Conservation (phyloP, 2,888 invertebrate genomes). For the Ectropis crepuscularia region DNA sequence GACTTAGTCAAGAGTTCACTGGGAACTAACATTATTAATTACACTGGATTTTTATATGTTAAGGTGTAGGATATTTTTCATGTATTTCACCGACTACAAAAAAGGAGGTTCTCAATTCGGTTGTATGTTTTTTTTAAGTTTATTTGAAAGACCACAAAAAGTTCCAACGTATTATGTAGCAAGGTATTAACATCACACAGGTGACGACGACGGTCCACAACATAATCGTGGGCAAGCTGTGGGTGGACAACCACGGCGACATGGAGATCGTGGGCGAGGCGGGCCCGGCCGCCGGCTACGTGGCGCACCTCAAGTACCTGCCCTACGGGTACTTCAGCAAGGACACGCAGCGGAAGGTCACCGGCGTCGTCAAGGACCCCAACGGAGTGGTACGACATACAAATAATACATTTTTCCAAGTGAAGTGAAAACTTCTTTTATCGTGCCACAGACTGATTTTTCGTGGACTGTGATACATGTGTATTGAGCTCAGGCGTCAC, state of each 20-base stretch:
- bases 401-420: too few relatives aligned
- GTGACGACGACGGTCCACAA: conserved; percentile 99
- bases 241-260: conserved; percentile 99
- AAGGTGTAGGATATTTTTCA: too few relatives aligned
- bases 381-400: conserved; percentile 86
- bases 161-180: conserved; percentile 6
- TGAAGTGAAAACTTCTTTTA: too few relatives aligned
- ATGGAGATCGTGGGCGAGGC: conserved; percentile 95
- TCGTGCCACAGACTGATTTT: too few relatives aligned
- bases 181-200: conserved; percentile 51
- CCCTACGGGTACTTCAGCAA: conserved; percentile 99
- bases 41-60: too few relatives aligned
- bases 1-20: too few relatives aligned
- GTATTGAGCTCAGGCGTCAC: too few relatives aligned
- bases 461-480: neutral
- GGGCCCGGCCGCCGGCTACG: conserved; percentile 95
- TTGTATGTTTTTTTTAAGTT: too few relatives aligned
- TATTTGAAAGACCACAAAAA: too few relatives aligned
- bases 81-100: too few relatives aligned
- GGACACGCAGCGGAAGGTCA: conserved; percentile 96
- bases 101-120: too few relatives aligned
- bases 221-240: conserved; percentile 99
- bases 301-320: conserved; percentile 98
- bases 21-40: too few relatives aligned
- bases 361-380: conserved; percentile 90